Percentiles rank a stretch among this genome's conserved stretches.
These are phyloP conservation scores for Progne subis DNA, from an alignment of 2,113 vertebrate genomes.

Conservation along the genomic window DNA sequence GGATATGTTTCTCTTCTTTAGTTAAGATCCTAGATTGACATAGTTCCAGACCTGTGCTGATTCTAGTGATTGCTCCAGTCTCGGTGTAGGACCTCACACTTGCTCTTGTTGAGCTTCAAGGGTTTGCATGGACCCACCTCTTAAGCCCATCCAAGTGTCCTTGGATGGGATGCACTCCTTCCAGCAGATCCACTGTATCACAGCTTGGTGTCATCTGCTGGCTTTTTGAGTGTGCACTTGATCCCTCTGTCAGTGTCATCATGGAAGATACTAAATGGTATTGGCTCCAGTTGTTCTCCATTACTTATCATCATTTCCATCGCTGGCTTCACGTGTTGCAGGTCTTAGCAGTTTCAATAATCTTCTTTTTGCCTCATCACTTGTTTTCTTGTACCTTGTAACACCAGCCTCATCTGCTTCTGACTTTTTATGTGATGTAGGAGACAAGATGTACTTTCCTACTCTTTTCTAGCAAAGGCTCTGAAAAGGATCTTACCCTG, in stretches of 20 bases:
- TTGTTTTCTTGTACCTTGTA: background rate
- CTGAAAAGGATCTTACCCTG: background rate
- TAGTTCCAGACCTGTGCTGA: background rate
- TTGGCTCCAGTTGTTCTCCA: background rate
- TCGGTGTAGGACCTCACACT: background rate
- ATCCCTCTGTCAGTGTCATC: rapidly evolving
- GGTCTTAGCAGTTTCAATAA: background rate
- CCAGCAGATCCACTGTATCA: background rate
- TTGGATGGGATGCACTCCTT: background rate
- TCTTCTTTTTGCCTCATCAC: background rate
- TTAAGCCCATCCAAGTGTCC: background rate
- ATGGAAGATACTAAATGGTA: too few relatives aligned
- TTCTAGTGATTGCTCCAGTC: background rate
- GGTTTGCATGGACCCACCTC: background rate
- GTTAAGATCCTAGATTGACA: background rate
- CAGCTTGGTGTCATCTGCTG: background rate
- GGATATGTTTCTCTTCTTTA: background rate
- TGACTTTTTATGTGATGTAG: background rate
- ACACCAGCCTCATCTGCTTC: background rate
- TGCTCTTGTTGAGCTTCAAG: background rate
- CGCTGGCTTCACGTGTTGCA: background rate
- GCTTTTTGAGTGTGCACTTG: rapidly evolving
- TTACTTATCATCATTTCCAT: background rate
- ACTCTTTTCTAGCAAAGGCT: background rate
- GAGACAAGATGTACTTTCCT: background rate